These are phyloP conservation scores for Trichosurus vulpecula DNA, from an alignment of 2,797 vertebrate genomes.

Conservation along the genomic window DNA sequence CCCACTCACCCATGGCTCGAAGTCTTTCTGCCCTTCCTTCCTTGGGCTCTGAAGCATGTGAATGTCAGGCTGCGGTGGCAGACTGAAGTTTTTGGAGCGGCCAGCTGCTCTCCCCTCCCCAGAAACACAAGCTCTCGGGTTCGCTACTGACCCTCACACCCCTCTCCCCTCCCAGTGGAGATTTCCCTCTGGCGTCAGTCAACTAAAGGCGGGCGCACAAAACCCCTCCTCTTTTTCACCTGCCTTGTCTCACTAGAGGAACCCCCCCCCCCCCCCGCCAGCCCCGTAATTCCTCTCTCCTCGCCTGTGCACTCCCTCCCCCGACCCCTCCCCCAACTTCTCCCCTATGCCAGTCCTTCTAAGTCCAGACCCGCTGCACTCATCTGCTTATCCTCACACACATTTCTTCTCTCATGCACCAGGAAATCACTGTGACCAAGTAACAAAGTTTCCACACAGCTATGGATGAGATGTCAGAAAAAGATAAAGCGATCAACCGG, in stretches of 20 bases:
- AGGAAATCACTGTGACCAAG: background rate
- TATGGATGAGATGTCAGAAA: background rate
- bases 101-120: background rate
- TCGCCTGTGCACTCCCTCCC: background rate
- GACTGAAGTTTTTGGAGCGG: background rate
- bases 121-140: background rate
- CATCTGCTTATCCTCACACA: background rate
- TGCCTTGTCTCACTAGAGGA: conserved; percentile 10
- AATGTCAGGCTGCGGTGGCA: background rate
- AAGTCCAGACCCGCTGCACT: background rate
- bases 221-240: conserved; percentile 68
- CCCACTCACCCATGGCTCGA: conserved; percentile 74
- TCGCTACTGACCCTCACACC: conserved; percentile 27
- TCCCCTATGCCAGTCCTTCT: background rate
- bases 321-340: background rate
- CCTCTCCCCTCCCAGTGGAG: conserved; percentile 43
- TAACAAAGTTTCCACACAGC: background rate
- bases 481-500: background rate
- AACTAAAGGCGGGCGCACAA: background rate
- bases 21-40: background rate
- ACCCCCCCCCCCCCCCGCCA: background rate
- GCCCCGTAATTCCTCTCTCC: too few relatives aligned
- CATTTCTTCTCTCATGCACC: background rate
- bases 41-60: background rate
- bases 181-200: background rate